Evolutionary conservation across 1,140 invertebrate species (phyloP).

Genomic region (Cydia strobilella): DNA sequence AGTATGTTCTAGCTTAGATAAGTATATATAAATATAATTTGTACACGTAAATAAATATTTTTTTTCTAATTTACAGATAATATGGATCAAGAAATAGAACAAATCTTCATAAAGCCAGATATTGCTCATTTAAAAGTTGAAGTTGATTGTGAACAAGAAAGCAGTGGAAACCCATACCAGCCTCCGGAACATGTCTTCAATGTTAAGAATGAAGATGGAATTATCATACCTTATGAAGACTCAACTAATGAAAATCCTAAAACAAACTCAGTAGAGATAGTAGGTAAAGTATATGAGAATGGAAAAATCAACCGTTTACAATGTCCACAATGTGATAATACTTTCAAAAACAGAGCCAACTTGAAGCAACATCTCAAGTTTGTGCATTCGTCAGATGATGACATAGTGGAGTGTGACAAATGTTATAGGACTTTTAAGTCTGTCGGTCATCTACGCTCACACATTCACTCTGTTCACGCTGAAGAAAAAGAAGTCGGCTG

Average conservation of each 20-base stretch:
- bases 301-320: constrained; percentile 32
- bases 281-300: constrained; percentile 33
- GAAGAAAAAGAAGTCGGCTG: constrained; percentile 31
- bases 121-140: constrained; percentile 14
- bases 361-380: constrained; percentile 34
- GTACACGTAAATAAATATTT: too few species aligned
- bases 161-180: neutral
- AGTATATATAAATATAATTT: too few species aligned
- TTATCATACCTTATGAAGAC: too few species aligned
- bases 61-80: constrained; percentile 9
- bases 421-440: constrained; percentile 34
- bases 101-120: constrained; percentile 9
- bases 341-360: constrained; percentile 35
- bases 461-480: constrained; percentile 32
- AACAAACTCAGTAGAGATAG: neutral
- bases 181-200: neutral
- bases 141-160: neutral
- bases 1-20: too few species aligned
- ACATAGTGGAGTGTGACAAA: constrained; percentile 29
- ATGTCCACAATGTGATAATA: constrained; percentile 34
- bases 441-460: constrained; percentile 22
- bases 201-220: neutral
- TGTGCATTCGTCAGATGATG: constrained; percentile 32
- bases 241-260: neutral
- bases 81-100: constrained; percentile 12